Percentiles rank a stretch among this genome's conserved stretches.
Conservation (phyloP, 2,113 vertebrate species). For the Perca fluviatilis region DNA sequence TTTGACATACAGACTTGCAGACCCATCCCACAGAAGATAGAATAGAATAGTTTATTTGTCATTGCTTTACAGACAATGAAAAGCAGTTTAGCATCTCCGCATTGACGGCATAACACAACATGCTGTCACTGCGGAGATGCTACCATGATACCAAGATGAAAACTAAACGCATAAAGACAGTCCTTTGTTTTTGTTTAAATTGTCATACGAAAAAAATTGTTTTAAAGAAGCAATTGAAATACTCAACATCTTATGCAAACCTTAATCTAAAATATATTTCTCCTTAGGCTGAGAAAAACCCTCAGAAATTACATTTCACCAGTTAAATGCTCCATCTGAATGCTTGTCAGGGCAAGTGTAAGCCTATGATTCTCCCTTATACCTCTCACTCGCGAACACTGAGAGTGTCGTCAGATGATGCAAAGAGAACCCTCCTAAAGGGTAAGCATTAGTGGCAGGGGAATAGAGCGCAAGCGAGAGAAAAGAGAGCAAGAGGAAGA, state of each 20-base stretch:
- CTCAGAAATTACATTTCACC: conserved; percentile 42
- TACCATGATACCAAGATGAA: neutral
- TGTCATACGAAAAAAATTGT: neutral
- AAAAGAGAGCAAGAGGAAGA: conserved; percentile 35
- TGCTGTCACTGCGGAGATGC: too few species aligned
- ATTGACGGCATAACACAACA: too few species aligned
- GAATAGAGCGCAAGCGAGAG: conserved; percentile 29
- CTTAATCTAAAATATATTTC: conserved; percentile 12
- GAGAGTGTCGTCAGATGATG: conserved; percentile 72
- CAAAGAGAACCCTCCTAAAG: conserved; percentile 56
- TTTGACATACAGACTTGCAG: neutral
- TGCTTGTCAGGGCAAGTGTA: conserved; percentile 59
- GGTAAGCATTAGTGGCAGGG: conserved; percentile 63
- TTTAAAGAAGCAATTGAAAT: conserved; percentile 6
- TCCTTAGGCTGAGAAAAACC: conserved; percentile 23
- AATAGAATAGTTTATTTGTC: too few species aligned
- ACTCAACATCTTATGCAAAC: conserved; percentile 24
- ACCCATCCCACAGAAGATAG: neutral
- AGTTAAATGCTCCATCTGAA: conserved; percentile 65
- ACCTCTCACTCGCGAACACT: conserved; percentile 39
- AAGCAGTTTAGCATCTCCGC: too few species aligned
- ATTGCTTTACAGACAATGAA: too few species aligned
- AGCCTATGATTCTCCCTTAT: conserved; percentile 46
- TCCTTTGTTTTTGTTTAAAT: neutral
- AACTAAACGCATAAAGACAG: neutral